Percentiles rank a stretch among this genome's conserved stretches.
Evolutionary conservation across 2,888 invertebrate species (phyloP).

Genomic region (Calliphora vomitoria): DNA sequence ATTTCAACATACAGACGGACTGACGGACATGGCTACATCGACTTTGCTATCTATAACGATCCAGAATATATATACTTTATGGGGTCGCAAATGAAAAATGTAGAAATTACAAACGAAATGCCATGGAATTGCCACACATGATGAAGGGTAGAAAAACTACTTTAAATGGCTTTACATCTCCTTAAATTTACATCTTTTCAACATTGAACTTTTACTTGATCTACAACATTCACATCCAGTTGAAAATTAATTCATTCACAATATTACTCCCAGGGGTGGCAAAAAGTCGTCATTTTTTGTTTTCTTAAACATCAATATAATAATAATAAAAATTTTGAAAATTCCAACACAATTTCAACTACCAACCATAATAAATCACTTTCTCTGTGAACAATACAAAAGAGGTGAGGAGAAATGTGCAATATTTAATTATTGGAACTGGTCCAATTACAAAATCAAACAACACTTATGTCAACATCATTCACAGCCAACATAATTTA

Average conservation of each 20-base stretch:
- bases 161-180: too few relatives aligned
- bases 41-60: too few relatives aligned
- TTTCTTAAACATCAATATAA: not conserved
- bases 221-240: too few relatives aligned
- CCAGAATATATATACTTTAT: too few relatives aligned
- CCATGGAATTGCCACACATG: too few relatives aligned
- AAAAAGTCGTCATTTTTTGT: not conserved
- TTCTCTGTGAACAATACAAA: constrained; percentile 46
- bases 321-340: constrained; percentile 4
- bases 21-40: too few relatives aligned
- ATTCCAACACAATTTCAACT: constrained; percentile 45
- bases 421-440: constrained; percentile 49
- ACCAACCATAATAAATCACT: constrained; percentile 54
- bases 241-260: not conserved
- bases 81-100: too few relatives aligned
- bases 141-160: too few relatives aligned
- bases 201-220: too few relatives aligned
- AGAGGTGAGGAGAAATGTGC: not conserved
- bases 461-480: constrained; percentile 39
- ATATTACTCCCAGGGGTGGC: not conserved
- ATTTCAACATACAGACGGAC: too few relatives aligned
- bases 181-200: too few relatives aligned
- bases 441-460: constrained; percentile 52
- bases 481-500: constrained; percentile 2
- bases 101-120: too few relatives aligned